phyloP scores from a whole-genome alignment of 2,113 vertebrate species.

The Peromyscus polionotus region DNA sequence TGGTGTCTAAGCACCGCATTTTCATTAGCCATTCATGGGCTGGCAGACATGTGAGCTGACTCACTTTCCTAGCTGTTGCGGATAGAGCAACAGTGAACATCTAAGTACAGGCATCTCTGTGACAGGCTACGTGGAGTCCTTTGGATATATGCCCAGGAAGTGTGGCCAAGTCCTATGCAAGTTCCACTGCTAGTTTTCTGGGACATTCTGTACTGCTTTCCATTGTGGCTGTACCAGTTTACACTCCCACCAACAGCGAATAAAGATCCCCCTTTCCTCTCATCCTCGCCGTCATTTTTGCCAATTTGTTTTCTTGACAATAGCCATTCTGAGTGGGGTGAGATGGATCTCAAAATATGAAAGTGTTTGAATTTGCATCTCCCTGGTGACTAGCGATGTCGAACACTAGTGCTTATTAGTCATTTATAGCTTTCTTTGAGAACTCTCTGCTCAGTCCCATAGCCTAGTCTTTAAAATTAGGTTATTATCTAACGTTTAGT shows the following conservation, averaged over 20 bases:
- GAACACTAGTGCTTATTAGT: not conserved
- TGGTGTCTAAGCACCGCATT: not conserved
- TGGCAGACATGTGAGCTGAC: not conserved
- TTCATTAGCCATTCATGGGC: not conserved
- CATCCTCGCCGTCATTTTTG: not conserved
- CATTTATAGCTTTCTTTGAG: not conserved
- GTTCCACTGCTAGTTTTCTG: not conserved
- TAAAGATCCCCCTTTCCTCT: not conserved
- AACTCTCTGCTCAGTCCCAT: not conserved
- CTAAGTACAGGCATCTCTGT: not conserved
- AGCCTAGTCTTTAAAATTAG: not conserved
- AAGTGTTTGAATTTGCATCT: not conserved
- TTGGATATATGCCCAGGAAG: not conserved
- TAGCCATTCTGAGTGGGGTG: not conserved
- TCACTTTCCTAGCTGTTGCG: not conserved
- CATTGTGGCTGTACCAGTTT: not conserved
- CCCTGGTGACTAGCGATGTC: not conserved
- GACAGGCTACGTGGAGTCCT: not conserved
- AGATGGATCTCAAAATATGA: not conserved
- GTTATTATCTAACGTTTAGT: not conserved
- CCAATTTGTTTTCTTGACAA: not conserved
- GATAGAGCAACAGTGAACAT: not conserved
- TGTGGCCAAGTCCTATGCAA: not conserved
- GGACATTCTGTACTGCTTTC: not conserved
- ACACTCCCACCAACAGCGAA: not conserved